A percentile compares a stretch with the other conserved stretches of the same genome.
Conservation (phyloP, 2,797 vertebrate species). For the Melanotaenia boesemani region DNA sequence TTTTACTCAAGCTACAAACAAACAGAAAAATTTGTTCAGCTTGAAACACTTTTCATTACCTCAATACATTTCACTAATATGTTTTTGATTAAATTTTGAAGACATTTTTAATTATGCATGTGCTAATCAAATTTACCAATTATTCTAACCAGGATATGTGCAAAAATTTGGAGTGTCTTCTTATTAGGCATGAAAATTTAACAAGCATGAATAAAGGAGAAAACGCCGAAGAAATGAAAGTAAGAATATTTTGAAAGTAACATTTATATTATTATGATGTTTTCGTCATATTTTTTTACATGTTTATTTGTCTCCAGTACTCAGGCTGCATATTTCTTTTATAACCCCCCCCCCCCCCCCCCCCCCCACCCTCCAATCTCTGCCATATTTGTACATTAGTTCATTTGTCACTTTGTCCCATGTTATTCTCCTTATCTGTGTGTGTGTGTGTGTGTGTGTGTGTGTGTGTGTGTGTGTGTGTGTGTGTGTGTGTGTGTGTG, state of each 20-base stretch:
- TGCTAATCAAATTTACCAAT: not conserved
- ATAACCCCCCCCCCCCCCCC: slow-evolving; percentile 4
- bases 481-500: not conserved
- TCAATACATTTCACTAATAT: not conserved
- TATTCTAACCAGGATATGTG: not conserved
- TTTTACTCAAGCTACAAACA: not conserved
- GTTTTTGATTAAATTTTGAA: not conserved
- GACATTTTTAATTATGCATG: not conserved
- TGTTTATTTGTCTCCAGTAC: not conserved
- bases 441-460: not conserved
- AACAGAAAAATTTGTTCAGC: not conserved
- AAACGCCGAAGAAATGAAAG: too few relatives aligned
- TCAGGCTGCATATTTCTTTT: not conserved
- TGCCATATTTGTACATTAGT: slow-evolving; percentile 29
- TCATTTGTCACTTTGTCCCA: slow-evolving; percentile 27
- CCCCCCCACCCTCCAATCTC: not conserved
- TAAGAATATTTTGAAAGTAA: not conserved
- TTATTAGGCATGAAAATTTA: not conserved
- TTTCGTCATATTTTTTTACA: not conserved
- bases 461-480: slow-evolving; percentile 31
- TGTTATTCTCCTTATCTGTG: slow-evolving; percentile 39
- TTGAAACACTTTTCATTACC: not conserved
- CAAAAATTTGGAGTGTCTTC: not conserved
- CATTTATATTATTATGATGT: not conserved
- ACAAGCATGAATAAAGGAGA: too few relatives aligned